Evolutionary conservation across 2,797 vertebrate species (phyloP), one percentile per base, ranked within the genome.

Genomic region (Coregonus suidteri): DNA sequence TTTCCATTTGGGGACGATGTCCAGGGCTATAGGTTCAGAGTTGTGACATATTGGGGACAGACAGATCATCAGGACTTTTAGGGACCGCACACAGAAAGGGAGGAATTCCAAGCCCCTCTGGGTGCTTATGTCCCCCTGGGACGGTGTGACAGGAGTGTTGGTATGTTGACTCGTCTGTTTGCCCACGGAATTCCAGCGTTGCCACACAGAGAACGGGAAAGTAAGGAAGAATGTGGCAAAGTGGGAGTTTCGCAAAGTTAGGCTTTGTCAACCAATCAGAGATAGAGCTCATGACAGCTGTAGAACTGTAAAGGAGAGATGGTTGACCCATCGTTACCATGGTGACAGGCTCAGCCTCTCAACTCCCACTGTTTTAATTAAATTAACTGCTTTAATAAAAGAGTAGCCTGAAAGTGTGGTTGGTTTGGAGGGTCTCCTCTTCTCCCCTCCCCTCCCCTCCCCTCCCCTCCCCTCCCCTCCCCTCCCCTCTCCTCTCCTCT

Each of bases 151-250:
- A 84, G 15, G 70, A 47, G 41, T 47, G 41, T 3, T 84, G 84
- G 88, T 79, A 86, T 84, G 90, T 90, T 91, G 87, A 79, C 88
- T 82, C 80, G 74, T 18, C 71, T 89, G 90, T 91, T 92, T 47
- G 2, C 41, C 41, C 41, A 47, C 83, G 30, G 37, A 92, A 88
- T 92, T 91, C 89, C 89, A 81, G 77, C 67, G 89, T 92, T 92
- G 90, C 85, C 88, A 89, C 89, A 88, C 82, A 76, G 86, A 79
- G 84, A 87, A 88, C 79, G 88, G 87, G 81, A 75, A 81, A 37
- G 66, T 59, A 83, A 71, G 0, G 4, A 89, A 83, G 91, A 92
- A 92, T 92, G 90, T 56, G 76, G 75, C 79, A 76, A 70, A 84
- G 18, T 54, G 53, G 3, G 41, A 7, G 16, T 34, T 56, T 7